Base-by-base conservation (phyloP, 2,888 invertebrate genomes). In the Drosophila mulleri region DNA sequence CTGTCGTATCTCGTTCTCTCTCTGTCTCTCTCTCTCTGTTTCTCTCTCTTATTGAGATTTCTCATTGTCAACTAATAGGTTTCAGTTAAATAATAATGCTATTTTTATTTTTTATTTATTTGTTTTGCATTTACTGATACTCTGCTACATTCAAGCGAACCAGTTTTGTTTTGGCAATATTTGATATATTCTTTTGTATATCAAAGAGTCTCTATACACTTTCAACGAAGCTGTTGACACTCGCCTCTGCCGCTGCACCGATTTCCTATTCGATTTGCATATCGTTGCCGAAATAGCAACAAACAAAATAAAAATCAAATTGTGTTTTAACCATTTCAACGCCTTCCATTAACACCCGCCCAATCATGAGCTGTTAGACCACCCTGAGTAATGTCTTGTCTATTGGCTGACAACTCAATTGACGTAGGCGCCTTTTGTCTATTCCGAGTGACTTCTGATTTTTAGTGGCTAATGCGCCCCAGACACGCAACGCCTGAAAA, bases 181-280 rank as follows among this genome's bases (percentile, higher is more conserved):
- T 61, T 44, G 63, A 68, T 67, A 48, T 67, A 69, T 58, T 67
- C 67, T 67, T 54, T 83, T 81, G 69, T 80, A 12, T 64, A n/a
- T 60, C 26, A 37, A 57, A 14, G 52, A 62, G 35, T 37, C 72
- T 57, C 71, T 69, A 54, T 67, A 56, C 52, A 87, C 88, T 84
- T 84, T 89, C 78, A 75, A 83, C 85, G 44, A 59, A 53, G n/a
- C 50, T 45, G 35, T 35, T 63, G 66, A 54, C 39, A 56, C 58
- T 37, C 35, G 44, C 14, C 29, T 26, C 26, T 18, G 32, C 18
- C 0, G 35, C 45, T 26, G 41, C 42, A 12, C 20, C 44, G 66
- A 75, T 78, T 83, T 87, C 83, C 88, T 75, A 76, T 76, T 84
- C 50, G 45, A 84, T 89, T 77, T 84, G 73, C 75, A 87, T 82